These are phyloP conservation scores for Microctenopoma stevenorrisi DNA, from an alignment of 2,797 vertebrate genomes.

Conservation along the genomic window DNA sequence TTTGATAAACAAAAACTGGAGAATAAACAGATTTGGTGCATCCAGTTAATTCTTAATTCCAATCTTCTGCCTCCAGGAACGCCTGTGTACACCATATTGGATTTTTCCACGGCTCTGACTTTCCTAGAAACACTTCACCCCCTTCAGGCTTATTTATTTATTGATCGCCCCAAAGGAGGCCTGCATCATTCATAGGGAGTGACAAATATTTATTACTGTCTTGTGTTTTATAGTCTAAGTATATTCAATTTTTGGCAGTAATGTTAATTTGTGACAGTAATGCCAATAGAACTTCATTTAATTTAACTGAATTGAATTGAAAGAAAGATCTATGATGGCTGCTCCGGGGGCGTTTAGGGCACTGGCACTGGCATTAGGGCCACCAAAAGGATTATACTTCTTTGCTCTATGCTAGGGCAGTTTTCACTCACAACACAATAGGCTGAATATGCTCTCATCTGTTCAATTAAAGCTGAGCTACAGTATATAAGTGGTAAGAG, in stretches of 20 bases:
- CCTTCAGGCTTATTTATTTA: slow-evolving; percentile 67
- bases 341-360: slow-evolving; percentile 14
- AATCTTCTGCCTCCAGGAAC: slow-evolving; percentile 55
- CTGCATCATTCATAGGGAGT: slow-evolving; percentile 62
- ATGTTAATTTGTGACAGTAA: slow-evolving; percentile 41
- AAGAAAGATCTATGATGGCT: slow-evolving; percentile 34
- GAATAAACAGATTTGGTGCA: slow-evolving; percentile 28
- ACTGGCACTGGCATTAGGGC: slow-evolving; percentile 31
- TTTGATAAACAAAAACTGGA: slow-evolving; percentile 52
- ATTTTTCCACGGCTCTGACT: slow-evolving; percentile 70
- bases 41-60: slow-evolving; percentile 9
- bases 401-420: slow-evolving; percentile 22
- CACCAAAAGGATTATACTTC: slow-evolving; percentile 38
- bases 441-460: slow-evolving; percentile 67
- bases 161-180: slow-evolving; percentile 60
- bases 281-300: slow-evolving; percentile 40
- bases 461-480: slow-evolving; percentile 71
- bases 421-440: slow-evolving; percentile 59
- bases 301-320: slow-evolving; percentile 53
- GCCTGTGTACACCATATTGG: slow-evolving; percentile 55
- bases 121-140: slow-evolving; percentile 64
- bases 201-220: slow-evolving; percentile 61
- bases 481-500: slow-evolving; percentile 59
- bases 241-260: slow-evolving; percentile 20
- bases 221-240: slow-evolving; percentile 37